These are phyloP conservation scores for Mycetomoellerius zeteki DNA, from an alignment of 1,140 invertebrate species.

Conservation along the genomic window DNA sequence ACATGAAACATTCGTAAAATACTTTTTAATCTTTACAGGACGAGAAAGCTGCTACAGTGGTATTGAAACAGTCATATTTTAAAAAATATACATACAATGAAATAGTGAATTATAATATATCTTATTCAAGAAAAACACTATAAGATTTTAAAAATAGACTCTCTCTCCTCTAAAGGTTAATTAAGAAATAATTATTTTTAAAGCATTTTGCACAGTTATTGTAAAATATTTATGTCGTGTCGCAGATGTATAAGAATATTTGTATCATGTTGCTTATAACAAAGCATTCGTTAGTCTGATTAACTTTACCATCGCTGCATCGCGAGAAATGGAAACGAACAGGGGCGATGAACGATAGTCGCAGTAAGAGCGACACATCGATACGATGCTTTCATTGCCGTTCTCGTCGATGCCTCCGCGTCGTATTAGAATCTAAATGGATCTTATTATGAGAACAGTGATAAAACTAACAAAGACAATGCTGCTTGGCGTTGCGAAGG, in stretches of 20 bases:
- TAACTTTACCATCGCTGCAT: background rate
- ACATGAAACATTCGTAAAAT: background rate
- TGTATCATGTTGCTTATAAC: background rate
- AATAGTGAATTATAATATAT: too few relatives aligned
- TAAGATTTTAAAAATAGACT: too few relatives aligned
- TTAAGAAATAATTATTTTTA: conserved; percentile 11
- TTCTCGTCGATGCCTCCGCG: conserved; percentile 69
- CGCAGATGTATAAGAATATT: background rate
- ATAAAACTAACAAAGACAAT: conserved; percentile 84
- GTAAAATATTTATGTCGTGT: conserved; percentile 2
- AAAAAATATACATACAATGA: too few relatives aligned
- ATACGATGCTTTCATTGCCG: conserved; percentile 59
- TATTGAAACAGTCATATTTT: too few relatives aligned
- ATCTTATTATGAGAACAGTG: conserved; percentile 82
- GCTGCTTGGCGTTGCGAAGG: conserved; percentile 57
- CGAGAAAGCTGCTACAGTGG: background rate
- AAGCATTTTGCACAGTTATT: background rate
- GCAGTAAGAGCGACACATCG: conserved; percentile 5
- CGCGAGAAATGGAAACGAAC: background rate
- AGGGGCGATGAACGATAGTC: background rate
- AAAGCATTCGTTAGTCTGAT: background rate
- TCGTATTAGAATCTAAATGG: conserved; percentile 83
- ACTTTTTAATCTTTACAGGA: too few relatives aligned
- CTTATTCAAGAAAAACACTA: too few relatives aligned
- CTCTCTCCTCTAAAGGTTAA: background rate